These are phyloP conservation scores for Ophonus ardosiacus DNA, from an alignment of 2,888 invertebrate genomes.

Conservation along the genomic window DNA sequence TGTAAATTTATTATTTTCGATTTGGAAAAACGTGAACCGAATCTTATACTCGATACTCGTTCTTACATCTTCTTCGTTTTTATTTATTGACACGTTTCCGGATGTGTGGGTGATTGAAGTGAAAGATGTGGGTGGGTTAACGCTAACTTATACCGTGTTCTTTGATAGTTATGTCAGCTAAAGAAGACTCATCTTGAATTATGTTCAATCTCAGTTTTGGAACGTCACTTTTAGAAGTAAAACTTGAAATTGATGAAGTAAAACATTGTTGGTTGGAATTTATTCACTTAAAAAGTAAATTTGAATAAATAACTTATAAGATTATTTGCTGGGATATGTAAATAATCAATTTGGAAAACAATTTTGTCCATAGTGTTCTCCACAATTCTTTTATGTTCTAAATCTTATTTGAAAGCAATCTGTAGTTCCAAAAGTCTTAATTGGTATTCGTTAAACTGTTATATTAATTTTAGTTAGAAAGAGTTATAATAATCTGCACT, in stretches of 20 bases:
- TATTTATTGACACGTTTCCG: conserved; percentile 42
- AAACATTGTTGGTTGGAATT: neutral
- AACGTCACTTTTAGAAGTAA: neutral
- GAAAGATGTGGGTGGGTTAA: conserved; percentile 28
- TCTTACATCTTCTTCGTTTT: neutral
- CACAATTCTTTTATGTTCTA: too few relatives aligned
- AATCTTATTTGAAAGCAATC: too few relatives aligned
- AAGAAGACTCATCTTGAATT: conserved; percentile 20
- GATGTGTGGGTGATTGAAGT: conserved; percentile 26
- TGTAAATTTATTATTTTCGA: conserved; percentile 49
- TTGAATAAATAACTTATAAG: neutral
- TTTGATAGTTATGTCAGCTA: conserved; percentile 17
- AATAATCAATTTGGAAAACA: neutral
- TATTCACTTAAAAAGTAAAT: neutral
- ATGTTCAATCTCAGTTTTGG: neutral
- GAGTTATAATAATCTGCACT: too few relatives aligned
- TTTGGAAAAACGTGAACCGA: neutral
- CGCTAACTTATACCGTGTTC: conserved; percentile 19
- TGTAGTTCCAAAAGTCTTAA: too few relatives aligned
- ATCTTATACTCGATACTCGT: neutral
- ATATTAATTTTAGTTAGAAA: too few relatives aligned
- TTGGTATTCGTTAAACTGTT: too few relatives aligned
- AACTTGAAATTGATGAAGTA: neutral
- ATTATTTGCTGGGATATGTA: neutral
- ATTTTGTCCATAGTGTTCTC: too few relatives aligned